A percentile compares a stretch with the other conserved stretches of the same genome.
These are phyloP conservation scores for Cardiocondyla obscurior DNA, from an alignment of 1,140 invertebrate genomes.

Conservation along the genomic window DNA sequence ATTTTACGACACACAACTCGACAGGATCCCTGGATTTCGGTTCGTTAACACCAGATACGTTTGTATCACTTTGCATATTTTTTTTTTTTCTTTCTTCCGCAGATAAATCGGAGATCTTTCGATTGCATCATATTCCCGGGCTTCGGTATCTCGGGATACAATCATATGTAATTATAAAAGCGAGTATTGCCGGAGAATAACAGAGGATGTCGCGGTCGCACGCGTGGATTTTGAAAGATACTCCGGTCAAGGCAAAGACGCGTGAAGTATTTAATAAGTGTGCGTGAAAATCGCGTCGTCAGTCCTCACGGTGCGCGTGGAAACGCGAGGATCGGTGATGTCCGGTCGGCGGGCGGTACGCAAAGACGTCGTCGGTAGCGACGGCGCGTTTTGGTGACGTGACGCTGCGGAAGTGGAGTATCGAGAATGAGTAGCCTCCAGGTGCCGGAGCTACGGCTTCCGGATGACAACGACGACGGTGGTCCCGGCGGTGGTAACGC, in stretches of 20 bases:
- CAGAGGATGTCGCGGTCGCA: neutral
- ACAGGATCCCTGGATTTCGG: too few species aligned
- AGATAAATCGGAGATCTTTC: neutral
- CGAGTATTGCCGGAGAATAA: neutral
- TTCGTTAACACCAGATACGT: too few species aligned
- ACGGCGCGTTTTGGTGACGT: conserved; percentile 65
- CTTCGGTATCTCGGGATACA: neutral
- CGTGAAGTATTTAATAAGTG: neutral
- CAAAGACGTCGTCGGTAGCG: conserved; percentile 29
- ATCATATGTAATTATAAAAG: conserved; percentile 1
- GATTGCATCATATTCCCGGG: neutral
- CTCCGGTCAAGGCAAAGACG: neutral
- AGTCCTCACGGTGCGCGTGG: neutral
- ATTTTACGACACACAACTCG: too few species aligned
- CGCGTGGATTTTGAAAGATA: neutral
- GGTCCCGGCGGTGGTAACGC: conserved; percentile 52
- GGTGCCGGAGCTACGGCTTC: conserved; percentile 82
- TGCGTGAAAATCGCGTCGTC: conserved; percentile 13
- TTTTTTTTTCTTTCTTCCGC: too few species aligned
- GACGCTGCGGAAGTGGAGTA: conserved; percentile 58
- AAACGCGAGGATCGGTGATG: conserved; percentile 54
- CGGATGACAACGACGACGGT: conserved; percentile 76
- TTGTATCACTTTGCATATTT: too few species aligned
- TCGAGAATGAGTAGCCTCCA: conserved; percentile 79
- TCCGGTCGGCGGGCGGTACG: conserved; percentile 51